Evolutionary conservation across 2,888 invertebrate species (phyloP), one percentile per base, ranked within the genome.

Genomic region (Hirtodrosophila confusa): DNA sequence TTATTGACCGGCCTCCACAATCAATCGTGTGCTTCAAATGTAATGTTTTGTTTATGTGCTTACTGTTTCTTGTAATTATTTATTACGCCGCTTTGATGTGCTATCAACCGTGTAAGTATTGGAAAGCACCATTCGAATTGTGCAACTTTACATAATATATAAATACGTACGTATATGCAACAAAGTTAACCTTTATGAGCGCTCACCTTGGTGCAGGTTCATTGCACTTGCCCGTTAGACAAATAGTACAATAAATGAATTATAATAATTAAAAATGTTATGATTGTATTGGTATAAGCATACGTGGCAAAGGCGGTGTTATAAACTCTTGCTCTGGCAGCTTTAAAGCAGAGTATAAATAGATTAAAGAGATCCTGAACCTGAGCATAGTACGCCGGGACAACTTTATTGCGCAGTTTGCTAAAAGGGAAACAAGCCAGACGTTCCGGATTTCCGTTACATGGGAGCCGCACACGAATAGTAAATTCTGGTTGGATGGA

Each of bases 201-300:
- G 48, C 44, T 23, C 39, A 51, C 72, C 74, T 73, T 64, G 74
- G 29, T 27, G 56, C 53, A 61, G 74, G 72, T 73, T 69, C 72
- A 61, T 17, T 69, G 58, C 55, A 47, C 49, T 63, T 50, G 48
- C 6, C 65, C 55, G 70, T 65, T 60, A 65, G 9, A 12, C 4
- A 5, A 39, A 58, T 5, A 45, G 10, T 35, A 10, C 6, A n/a
- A 35, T 24, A 12, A 35, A 35, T 31, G 12, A 40, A 24, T 36
- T 37, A 11, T 8, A 7, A 6, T 31, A 37, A 53, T 41, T 58
- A 36, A 17, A 17, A 17, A 17, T 17, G 17, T 17, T 17, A 17
- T 17, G 17, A 17, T 17, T 17, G 17, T 17, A 17, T 17, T 17
- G 1, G 17, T 17, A 17, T 17, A 17, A 1, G 17, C 17, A 17